These are phyloP conservation scores for Bombycilla garrulus DNA, from an alignment of 2,113 vertebrate species.

Conservation along the genomic window DNA sequence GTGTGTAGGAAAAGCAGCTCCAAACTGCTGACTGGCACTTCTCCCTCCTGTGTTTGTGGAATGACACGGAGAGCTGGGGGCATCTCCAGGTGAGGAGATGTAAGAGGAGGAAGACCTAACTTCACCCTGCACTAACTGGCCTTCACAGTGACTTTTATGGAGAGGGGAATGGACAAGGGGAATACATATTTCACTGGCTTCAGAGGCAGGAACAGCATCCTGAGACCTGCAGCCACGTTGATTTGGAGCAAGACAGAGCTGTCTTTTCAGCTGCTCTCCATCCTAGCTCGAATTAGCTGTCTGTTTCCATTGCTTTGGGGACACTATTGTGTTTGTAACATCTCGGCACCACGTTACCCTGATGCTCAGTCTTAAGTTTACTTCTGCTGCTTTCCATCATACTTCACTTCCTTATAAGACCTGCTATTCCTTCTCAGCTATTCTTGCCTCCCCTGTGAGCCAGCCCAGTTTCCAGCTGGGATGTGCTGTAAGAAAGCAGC, in stretches of 20 bases:
- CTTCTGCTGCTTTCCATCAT: neutral
- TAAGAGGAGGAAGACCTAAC: neutral
- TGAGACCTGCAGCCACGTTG: neutral
- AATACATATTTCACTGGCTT: neutral
- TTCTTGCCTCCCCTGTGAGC: neutral
- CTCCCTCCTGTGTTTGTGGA: neutral
- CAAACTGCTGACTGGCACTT: neutral
- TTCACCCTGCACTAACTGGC: neutral
- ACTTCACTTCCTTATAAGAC: neutral
- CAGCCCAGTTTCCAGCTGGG: neutral
- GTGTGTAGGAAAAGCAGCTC: neutral
- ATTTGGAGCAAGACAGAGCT: neutral
- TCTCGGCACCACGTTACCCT: neutral
- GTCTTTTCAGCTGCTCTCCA: neutral
- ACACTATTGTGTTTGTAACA: neutral
- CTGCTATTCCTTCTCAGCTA: neutral
- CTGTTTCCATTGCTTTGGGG: neutral
- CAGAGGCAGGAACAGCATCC: neutral
- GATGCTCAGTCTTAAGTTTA: neutral
- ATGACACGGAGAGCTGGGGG: rapidly evolving
- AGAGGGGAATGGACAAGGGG: neutral
- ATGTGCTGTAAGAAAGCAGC: neutral
- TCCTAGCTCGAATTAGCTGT: neutral
- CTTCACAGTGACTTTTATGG: neutral
- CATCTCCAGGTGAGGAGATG: neutral